Conservation (phyloP, 2,797 vertebrate species). For the Trachurus trachurus region DNA sequence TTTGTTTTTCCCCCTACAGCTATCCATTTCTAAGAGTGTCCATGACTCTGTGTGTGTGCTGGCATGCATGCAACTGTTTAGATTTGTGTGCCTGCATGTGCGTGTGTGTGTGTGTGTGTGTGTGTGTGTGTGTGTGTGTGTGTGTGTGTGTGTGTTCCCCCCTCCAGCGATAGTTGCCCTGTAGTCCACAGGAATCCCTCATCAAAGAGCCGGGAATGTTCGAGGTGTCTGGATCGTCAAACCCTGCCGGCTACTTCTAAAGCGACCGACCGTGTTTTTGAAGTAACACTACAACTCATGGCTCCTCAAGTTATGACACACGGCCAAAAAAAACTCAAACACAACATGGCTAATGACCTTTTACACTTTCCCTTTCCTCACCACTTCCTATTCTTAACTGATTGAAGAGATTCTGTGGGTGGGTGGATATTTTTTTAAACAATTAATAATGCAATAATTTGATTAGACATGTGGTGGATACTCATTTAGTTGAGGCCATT, state of each 20-base stretch:
- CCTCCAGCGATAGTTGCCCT: constrained; percentile 69
- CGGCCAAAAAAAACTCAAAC: constrained; percentile 15
- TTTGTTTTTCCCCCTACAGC: constrained; percentile 53
- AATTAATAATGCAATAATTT: neutral
- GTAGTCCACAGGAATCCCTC: constrained; percentile 72
- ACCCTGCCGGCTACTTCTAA: constrained; percentile 62
- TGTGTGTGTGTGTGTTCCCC: constrained; percentile 41
- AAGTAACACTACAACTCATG: constrained; percentile 28
- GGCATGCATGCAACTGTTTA: constrained; percentile 60
- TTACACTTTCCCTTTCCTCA: neutral
- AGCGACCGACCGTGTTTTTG: constrained; percentile 35
- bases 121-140: constrained; percentile 42
- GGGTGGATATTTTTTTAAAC: neutral
- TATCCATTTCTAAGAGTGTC: constrained; percentile 66
- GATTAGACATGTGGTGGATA: too few species aligned
- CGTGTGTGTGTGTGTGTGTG: constrained; percentile 39
- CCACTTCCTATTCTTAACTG: neutral
- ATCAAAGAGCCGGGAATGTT: constrained; percentile 75
- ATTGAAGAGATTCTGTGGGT: neutral
- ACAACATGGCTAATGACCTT: neutral
- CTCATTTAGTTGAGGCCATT: neutral
- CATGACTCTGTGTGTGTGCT: constrained; percentile 54
- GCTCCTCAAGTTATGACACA: constrained; percentile 5
- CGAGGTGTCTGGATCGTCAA: constrained; percentile 72
- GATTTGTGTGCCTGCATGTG: constrained; percentile 48